Conservation (phyloP, 2,797 vertebrate species). For the Urophycis tenuis region DNA sequence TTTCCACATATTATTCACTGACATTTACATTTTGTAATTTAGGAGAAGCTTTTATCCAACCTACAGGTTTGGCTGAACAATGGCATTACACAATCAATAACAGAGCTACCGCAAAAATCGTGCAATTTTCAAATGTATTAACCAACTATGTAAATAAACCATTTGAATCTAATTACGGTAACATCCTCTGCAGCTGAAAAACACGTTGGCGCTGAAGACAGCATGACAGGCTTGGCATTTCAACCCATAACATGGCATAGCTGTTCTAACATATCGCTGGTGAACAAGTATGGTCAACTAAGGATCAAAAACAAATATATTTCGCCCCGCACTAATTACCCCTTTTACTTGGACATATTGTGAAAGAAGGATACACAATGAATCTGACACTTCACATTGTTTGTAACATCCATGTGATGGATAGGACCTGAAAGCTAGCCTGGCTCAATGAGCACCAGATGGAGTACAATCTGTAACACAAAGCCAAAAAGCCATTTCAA, state of each 20-base stretch:
- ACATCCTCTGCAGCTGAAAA: neutral
- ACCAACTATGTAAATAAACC: neutral
- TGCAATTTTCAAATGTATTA: neutral
- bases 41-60: neutral
- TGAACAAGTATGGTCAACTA: neutral
- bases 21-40: neutral
- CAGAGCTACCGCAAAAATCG: neutral
- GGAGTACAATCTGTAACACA: neutral
- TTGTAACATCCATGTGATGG: neutral
- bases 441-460: neutral
- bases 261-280: neutral
- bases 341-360: neutral
- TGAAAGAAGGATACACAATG: neutral
- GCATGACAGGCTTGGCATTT: neutral
- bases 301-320: neutral
- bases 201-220: neutral
- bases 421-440: neutral
- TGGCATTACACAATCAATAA: neutral
- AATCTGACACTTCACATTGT: neutral
- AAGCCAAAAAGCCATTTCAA: constrained; percentile 41
- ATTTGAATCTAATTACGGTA: constrained; percentile 1
- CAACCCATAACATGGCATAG: neutral
- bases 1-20: neutral
- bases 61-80: neutral
- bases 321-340: neutral